Percentiles rank a stretch among this genome's conserved stretches.
These are phyloP conservation scores for Recurvirostra avosetta DNA, from an alignment of 2,113 vertebrate species.

Conservation along the genomic window DNA sequence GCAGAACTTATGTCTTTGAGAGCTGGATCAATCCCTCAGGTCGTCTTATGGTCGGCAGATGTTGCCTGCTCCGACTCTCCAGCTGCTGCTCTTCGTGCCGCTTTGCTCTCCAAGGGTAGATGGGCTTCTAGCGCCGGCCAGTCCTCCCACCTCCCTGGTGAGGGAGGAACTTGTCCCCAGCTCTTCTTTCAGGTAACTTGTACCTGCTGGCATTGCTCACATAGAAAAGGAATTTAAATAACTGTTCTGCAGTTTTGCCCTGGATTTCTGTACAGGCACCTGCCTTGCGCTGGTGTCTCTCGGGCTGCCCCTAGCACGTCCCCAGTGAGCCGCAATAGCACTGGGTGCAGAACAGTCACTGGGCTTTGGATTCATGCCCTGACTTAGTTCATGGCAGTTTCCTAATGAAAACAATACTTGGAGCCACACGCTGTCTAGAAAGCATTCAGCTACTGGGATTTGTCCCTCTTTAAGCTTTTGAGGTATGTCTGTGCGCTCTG, in stretches of 20 bases:
- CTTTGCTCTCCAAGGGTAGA: accelerated
- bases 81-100: accelerated
- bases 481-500: neutral
- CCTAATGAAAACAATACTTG: neutral
- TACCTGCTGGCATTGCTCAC: neutral
- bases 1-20: neutral
- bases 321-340: neutral
- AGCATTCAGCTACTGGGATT: neutral
- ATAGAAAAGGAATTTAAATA: neutral
- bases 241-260: neutral
- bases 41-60: neutral
- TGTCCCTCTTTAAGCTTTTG: neutral
- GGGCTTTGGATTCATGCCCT: neutral
- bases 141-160: neutral
- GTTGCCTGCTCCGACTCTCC: accelerated
- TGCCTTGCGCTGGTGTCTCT: accelerated
- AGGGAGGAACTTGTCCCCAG: neutral
- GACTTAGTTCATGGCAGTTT: neutral
- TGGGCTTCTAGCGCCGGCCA: neutral
- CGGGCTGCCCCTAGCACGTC: neutral
- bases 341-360: neutral
- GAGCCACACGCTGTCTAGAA: neutral
- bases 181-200: neutral
- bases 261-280: neutral
- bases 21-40: neutral